Evolutionary conservation across 2,113 vertebrate species (phyloP).

Genomic region (Origma solitaria): DNA sequence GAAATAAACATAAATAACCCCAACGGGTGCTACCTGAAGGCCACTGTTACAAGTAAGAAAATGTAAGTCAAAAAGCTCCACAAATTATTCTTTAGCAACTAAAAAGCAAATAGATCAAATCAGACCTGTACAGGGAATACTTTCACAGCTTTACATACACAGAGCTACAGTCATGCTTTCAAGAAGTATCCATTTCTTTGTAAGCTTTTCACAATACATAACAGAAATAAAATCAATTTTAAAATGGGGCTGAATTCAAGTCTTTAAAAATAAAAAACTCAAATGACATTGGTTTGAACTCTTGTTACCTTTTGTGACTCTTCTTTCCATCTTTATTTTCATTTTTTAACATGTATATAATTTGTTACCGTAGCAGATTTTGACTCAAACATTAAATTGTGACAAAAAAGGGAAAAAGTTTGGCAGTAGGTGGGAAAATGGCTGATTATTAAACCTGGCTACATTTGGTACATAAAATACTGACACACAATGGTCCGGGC

Average conservation of each 20-base stretch:
- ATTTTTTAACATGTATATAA: slow-evolving; percentile 38
- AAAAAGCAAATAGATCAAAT: slow-evolving; percentile 12
- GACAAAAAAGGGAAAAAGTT: not conserved
- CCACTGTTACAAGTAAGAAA: not conserved
- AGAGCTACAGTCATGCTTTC: not conserved
- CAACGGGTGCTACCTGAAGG: not conserved
- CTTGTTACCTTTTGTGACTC: slow-evolving; percentile 52
- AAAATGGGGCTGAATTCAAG: slow-evolving; percentile 14
- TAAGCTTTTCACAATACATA: not conserved
- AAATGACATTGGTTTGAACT: slow-evolving; percentile 42
- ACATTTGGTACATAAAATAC: slow-evolving; percentile 50
- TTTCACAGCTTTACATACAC: not conserved
- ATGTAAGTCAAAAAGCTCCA: not conserved
- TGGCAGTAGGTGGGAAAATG: slow-evolving; percentile 42
- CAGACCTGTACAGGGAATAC: not conserved
- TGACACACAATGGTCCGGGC: slow-evolving; percentile 60
- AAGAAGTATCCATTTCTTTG: not conserved
- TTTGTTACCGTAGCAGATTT: slow-evolving; percentile 49
- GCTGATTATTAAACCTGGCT: slow-evolving; percentile 48
- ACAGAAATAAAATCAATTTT: slow-evolving; percentile 27
- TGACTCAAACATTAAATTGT: slow-evolving; percentile 31
- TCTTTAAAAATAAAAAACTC: slow-evolving; percentile 1
- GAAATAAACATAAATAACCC: not conserved
- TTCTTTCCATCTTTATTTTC: slow-evolving; percentile 36
- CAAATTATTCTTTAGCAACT: not conserved